Evolutionary conservation across 2,888 invertebrate genomes (phyloP), one percentile per base, ranked within the genome.

Genomic region (Leptinotarsa tumamoca): DNA sequence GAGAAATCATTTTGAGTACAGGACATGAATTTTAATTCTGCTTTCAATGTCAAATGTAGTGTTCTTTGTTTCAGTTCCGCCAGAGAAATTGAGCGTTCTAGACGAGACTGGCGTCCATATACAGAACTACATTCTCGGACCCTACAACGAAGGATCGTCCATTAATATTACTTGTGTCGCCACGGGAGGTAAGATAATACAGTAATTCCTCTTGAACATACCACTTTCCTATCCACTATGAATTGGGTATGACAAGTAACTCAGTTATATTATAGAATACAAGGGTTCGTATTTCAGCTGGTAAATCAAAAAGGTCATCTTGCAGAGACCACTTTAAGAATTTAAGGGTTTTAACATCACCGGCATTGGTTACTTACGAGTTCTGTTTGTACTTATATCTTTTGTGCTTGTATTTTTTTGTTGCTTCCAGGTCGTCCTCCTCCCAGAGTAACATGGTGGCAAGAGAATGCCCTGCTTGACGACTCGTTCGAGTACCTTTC

Each of bases 141-240:
- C 96, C 14, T 96, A 95, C 90, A 95, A 93, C 87, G 94, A 96
- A 87, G 96, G 96, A 68, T 92, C 94, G 75, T 92, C 93, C 52
- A 91, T 96, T 78, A 93, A 94, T 86, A 93, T 96, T 80, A 94
- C 94, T 82, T 96, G 96, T 89, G 95, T 95, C 82, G 94, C 95
- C 78, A 93, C 93, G 83, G 96, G 95, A 90, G 96, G 96, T 96
- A 91, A 91, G 92, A 86, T 78, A 76, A 80, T 82, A 73, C 70
- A 76, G 76, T 80, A 80, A 81, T 79, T 79, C 81, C 69, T 74
- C 78, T 7, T 14, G 17, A 23, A 58, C 58, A 23, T 58, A 15
- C 15, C 43, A 4, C n/a, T 4, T 17, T 43, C 2, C 3, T 33
- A 77, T 52, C 75, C 73, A 79, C 77, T 71, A 76, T 54, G 76